phyloP scores from a whole-genome alignment of 2,888 invertebrate genomes.

The Limnephilus rhombicus region DNA sequence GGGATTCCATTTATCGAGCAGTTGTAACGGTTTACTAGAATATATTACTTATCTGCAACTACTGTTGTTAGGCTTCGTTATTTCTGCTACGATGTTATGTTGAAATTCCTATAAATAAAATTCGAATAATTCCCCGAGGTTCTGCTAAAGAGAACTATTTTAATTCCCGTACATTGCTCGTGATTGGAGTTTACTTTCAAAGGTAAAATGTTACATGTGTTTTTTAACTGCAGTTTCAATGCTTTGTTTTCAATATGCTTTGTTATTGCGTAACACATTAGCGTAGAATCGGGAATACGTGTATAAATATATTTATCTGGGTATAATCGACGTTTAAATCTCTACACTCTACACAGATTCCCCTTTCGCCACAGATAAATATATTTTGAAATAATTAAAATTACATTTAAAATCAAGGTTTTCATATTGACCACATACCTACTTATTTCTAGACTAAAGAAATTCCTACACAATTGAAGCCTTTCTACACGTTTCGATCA shows the following conservation, averaged over 20 bases:
- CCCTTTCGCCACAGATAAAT: background rate
- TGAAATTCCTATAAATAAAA: conserved; percentile 1
- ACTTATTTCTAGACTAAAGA: background rate
- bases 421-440: background rate
- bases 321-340: background rate
- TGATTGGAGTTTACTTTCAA: background rate
- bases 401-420: background rate
- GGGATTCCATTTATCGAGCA: conserved; percentile 20
- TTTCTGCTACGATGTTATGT: background rate
- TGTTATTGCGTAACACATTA: background rate
- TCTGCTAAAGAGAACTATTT: background rate
- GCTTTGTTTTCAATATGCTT: background rate
- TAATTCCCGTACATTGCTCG: background rate
- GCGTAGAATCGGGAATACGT: background rate
- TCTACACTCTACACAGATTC: background rate
- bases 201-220: background rate
- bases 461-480: background rate
- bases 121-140: conserved; percentile 16
- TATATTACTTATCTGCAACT: background rate
- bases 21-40: conserved; percentile 19
- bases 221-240: background rate
- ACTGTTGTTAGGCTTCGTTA: conserved; percentile 5
- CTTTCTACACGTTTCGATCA: background rate
- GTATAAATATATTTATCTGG: no score
- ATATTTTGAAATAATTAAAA: background rate